These are phyloP conservation scores for Pristionchus entomophagus DNA, from an alignment of 2,888 invertebrate genomes.

Conservation along the genomic window DNA sequence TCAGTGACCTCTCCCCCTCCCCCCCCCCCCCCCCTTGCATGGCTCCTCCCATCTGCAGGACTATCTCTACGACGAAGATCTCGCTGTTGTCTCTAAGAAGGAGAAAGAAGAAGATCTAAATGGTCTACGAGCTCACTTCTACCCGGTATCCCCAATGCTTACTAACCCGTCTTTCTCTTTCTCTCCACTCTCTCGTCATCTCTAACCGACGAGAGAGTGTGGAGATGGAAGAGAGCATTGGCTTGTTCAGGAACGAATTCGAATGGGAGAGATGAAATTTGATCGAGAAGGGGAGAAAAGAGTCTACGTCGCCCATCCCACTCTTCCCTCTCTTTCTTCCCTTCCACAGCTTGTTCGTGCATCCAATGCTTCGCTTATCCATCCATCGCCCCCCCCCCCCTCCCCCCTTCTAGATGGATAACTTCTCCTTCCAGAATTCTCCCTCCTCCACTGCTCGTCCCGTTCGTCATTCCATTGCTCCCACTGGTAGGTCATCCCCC, in stretches of 20 bases:
- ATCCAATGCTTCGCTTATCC: background rate
- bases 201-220: background rate
- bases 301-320: conserved; percentile 20
- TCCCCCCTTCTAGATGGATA: background rate
- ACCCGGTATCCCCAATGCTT: conserved; percentile 35
- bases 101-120: background rate
- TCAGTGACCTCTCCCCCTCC: background rate
- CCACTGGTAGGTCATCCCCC: background rate
- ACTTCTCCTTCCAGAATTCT: background rate
- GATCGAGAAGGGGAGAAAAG: conserved; percentile 7
- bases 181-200: background rate
- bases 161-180: background rate
- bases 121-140: conserved; percentile 28
- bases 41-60: background rate
- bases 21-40: background rate
- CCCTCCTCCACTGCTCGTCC: conserved; percentile 5
- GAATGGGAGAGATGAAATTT: conserved; percentile 38
- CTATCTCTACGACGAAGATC: conserved; percentile 43
- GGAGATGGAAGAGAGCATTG: background rate
- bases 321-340: background rate
- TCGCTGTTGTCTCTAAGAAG: background rate
- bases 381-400: background rate
- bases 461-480: background rate
- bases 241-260: conserved; percentile 1
- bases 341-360: background rate